phyloP scores from a whole-genome alignment of 2,113 vertebrate genomes.

The Chamaea fasciata region DNA sequence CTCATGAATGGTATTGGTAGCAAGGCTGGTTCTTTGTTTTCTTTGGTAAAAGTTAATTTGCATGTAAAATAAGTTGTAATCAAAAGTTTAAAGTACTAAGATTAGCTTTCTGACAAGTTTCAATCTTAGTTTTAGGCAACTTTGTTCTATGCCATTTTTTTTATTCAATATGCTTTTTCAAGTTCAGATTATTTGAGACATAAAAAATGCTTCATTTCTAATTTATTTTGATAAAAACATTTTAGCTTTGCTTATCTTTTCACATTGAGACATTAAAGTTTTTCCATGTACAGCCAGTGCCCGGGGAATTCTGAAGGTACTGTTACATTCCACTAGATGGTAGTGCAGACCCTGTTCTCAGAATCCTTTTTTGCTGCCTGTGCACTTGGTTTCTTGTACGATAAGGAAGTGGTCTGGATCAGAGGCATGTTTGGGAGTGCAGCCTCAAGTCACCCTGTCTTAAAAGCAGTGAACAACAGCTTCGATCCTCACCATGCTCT shows the following conservation, averaged over 20 bases:
- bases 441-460: background rate
- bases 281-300: background rate
- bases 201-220: background rate
- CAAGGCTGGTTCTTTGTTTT: background rate
- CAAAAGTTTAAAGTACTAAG: background rate
- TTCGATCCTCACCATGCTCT: background rate
- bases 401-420: background rate
- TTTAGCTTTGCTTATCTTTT: background rate
- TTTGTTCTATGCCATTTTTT: background rate
- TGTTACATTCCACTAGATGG: slow-evolving; percentile 38
- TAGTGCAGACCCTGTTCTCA: background rate
- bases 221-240: background rate
- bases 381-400: rapidly evolving
- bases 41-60: background rate
- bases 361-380: background rate
- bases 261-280: background rate
- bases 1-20: background rate
- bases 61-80: background rate
- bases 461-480: background rate
- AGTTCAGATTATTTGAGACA: background rate
- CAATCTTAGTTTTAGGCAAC: background rate
- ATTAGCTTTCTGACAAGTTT: background rate
- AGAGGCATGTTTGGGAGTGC: background rate
- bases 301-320: background rate
- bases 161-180: background rate